Conservation (phyloP, 2,888 invertebrate genomes). For the Phaonia tiefii region DNA sequence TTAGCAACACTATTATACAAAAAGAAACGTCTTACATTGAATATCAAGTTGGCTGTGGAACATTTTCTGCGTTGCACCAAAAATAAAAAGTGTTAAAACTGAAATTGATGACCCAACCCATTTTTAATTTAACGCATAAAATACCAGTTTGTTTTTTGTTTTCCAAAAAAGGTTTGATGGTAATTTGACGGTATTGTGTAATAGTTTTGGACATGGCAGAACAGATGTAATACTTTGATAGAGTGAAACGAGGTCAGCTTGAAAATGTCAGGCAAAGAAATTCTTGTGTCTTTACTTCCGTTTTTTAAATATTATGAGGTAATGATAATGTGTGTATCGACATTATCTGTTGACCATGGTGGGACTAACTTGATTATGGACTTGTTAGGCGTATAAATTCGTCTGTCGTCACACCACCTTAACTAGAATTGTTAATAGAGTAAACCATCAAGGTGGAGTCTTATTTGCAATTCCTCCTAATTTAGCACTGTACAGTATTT, state of each 20-base stretch:
- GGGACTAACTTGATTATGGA: too few species aligned
- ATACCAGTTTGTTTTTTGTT: slow-evolving; percentile 17
- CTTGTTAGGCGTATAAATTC: too few species aligned
- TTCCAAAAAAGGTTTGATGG: slow-evolving; percentile 1
- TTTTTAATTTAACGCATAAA: slow-evolving; percentile 21
- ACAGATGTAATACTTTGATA: slow-evolving; percentile 30
- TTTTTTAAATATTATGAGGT: too few species aligned
- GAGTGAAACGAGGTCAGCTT: not conserved
- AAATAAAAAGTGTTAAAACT: slow-evolving; percentile 34
- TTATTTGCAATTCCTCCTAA: too few species aligned
- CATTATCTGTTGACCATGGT: too few species aligned
- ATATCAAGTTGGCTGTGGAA: slow-evolving; percentile 1
- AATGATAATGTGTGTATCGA: too few species aligned
- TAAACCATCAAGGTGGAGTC: too few species aligned
- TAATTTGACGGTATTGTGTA: slow-evolving; percentile 55
- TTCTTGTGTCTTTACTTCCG: too few species aligned
- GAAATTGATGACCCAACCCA: slow-evolving; percentile 5
- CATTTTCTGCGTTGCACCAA: not conserved
- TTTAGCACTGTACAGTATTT: too few species aligned
- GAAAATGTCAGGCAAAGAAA: not conserved
- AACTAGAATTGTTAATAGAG: too few species aligned
- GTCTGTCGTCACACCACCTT: too few species aligned
- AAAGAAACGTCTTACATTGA: not conserved
- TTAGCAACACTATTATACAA: slow-evolving; percentile 48
- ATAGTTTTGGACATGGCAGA: slow-evolving; percentile 24